Evolutionary conservation across 2,888 invertebrate genomes (phyloP), one percentile per base, ranked within the genome.

Genomic region (Synergus laeviventris): DNA sequence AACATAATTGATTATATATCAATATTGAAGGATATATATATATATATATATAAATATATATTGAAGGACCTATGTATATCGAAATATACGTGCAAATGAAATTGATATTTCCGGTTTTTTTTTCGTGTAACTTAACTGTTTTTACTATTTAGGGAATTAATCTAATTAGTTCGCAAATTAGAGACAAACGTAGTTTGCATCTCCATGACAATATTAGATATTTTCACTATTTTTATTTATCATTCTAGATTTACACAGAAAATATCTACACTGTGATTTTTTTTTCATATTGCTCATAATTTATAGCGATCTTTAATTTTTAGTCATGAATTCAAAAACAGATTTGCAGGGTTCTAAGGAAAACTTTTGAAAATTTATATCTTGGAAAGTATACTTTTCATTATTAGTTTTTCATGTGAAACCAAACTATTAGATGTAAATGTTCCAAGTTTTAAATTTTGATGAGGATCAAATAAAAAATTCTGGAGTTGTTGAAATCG

Each of bases 41-140:
- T 54, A 49, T 49, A 49, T 49, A 49, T 49, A n/a, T 77, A 77
- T 79, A 75, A 76, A 38, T 74, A 78, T 79, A 74, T 87, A 83
- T 87, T 83, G 80, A 85, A 85, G 81, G 79, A 82, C 81, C 82
- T 80, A 85, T 86, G 82, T 82, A 82, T 85, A 85, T 84, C 84
- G 82, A 86, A 86, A 82, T 85, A 85, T 84, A 86, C 87, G 83
- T 85, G 81, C 84, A 87, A 86, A 82, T 83, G 80, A 84, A 84
- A 81, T 79, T 78, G 75, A 78, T 74, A 81, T 76, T 76, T 76
- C 76, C 76, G 77, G 74, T 77, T 76, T 70, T 24, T 70, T 56
- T 49, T 31, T 31, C 31, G 8, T n/a, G 14, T 56, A 18, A 56
- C 21, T 56, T 56, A 56, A 56, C 21, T 18, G 21, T 21, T 21